These are phyloP conservation scores for Xenopus borealis DNA, from an alignment of 2,113 vertebrate species.

Conservation along the genomic window DNA sequence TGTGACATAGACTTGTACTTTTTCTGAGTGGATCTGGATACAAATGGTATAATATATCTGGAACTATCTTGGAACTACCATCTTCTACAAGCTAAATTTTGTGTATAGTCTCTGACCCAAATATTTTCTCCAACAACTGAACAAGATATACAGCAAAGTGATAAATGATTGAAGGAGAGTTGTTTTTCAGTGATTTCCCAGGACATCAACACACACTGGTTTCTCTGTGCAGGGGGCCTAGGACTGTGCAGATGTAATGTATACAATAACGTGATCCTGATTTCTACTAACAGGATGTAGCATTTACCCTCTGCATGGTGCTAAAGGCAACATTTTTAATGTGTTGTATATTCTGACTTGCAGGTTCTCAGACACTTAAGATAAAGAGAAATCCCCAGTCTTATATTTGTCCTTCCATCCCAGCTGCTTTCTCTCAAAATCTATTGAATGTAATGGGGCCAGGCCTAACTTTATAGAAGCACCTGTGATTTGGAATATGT, in stretches of 20 bases:
- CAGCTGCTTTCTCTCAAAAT: conserved; percentile 41
- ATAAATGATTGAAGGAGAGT: too few species aligned
- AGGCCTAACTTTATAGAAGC: conserved; percentile 35
- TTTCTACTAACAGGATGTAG: conserved; percentile 26
- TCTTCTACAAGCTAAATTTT: too few species aligned
- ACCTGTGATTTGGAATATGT: conserved; percentile 17
- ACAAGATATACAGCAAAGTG: too few species aligned
- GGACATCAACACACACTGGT: background rate
- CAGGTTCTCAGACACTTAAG: conserved; percentile 21
- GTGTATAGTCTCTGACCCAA: too few species aligned
- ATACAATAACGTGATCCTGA: conserved; percentile 17
- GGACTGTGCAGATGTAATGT: conserved; percentile 20
- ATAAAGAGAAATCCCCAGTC: conserved; percentile 24
- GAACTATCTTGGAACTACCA: too few species aligned
- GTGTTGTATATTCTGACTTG: conserved; percentile 12
- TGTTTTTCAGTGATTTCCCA: too few species aligned
- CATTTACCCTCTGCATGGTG: conserved; percentile 22
- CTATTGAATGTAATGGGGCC: conserved; percentile 33
- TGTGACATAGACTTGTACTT: too few species aligned
- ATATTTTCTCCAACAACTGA: too few species aligned
- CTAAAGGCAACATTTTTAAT: conserved; percentile 30
- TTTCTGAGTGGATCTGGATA: too few species aligned
- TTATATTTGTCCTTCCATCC: conserved; percentile 17
- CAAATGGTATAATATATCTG: too few species aligned
- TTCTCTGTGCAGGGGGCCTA: background rate